Conservation (phyloP, 2,888 invertebrate species). For the Allolobophora icterica region DNA sequence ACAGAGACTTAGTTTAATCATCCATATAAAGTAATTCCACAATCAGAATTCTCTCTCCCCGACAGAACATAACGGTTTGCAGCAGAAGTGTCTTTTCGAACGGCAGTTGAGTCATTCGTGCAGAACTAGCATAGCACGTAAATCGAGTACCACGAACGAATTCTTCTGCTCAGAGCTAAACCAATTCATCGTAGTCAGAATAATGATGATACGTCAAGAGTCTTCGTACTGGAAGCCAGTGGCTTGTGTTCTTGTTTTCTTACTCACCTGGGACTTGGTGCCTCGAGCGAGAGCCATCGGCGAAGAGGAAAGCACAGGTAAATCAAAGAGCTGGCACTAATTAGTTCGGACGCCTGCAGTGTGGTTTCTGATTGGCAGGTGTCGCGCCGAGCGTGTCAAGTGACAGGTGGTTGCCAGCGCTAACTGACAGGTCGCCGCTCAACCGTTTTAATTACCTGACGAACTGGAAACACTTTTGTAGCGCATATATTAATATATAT, state of each 20-base stretch:
- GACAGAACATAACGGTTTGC: background rate
- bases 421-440: background rate
- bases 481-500: background rate
- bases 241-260: background rate
- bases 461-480: background rate
- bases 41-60: background rate
- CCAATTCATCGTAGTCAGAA: background rate
- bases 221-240: background rate
- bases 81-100: background rate
- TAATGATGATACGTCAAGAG: background rate
- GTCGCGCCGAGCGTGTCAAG: constrained; percentile 8
- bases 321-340: background rate
- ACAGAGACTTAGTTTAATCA: too few relatives aligned
- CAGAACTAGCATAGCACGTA: background rate
- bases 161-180: background rate
- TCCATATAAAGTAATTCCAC: too few relatives aligned
- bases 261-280: constrained; percentile 5
- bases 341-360: constrained; percentile 17
- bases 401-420: background rate
- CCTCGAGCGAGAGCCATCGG: background rate
- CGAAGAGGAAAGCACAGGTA: background rate
- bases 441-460: background rate
- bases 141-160: background rate
- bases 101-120: background rate
- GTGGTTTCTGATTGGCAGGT: background rate